Evolutionary conservation across 1,140 invertebrate genomes (phyloP), one percentile per base, ranked within the genome.

Genomic region (Temnothorax curvispinosus): DNA sequence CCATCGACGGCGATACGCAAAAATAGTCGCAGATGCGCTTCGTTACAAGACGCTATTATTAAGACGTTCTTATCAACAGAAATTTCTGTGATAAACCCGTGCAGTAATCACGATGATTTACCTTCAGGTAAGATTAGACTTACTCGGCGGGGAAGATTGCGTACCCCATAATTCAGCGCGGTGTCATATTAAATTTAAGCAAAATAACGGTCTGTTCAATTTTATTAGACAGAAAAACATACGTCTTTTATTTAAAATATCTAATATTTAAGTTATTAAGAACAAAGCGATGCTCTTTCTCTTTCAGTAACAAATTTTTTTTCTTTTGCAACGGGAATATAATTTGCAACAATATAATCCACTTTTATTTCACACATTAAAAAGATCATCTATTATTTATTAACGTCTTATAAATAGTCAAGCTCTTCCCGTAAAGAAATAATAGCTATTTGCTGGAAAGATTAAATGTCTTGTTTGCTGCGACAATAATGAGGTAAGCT

Each of bases 31-130:
- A 44, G 27, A 44, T 44, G 4, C 9, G 21, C 47, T 64, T 27
- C 1, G 32, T 13, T n/a, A n/a, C 15, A 35, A 77, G 41, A 47
- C 15, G 15, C 21, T 15, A n/a, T 47, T 62, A 62, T 62, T 62
- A 62, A 58, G 13, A 77, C n/a, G 6, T 47, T n/a, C 35, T 47
- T 77, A 32, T 77, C 21, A 77, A 62, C n/a, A 32, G 3, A 77
- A 77, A 62, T 35, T 27, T 47, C 6, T 8, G n/a, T 62, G 21
- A 77, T 62, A 60, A 47, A 62, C 27, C 3, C 15, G 7, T 77
- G 21, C 35, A 41, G n/a, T 15, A 21, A 58, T 60, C 9, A 50
- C 64, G 15, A 75, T 41, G 35, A 47, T 77, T 77, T 77, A 77
- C 44, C 56, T 62, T 47, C 35, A 62, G 56, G 21, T 77, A 62